Conservation (phyloP, 2,113 vertebrate species). For the Trichomycterus rosablanca region DNA sequence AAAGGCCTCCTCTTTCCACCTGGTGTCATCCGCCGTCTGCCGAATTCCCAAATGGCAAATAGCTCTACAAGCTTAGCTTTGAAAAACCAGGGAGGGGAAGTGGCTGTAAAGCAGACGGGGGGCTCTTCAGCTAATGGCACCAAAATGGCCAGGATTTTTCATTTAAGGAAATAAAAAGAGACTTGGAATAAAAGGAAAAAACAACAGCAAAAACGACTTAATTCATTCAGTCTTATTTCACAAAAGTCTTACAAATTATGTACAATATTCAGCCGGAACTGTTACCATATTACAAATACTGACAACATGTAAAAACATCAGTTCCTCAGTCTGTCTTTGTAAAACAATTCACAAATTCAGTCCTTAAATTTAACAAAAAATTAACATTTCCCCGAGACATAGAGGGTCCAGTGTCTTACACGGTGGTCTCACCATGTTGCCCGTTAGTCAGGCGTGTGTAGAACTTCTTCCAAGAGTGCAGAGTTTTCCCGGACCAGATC, state of each 20-base stretch:
- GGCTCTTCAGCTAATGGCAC: conserved; percentile 52
- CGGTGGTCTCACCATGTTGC: conserved; percentile 90
- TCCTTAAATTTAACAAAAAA: too few species aligned
- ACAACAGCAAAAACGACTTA: conserved; percentile 17
- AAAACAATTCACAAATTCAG: too few species aligned
- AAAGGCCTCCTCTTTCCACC: conserved; percentile 25
- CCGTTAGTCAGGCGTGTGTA: conserved; percentile 87
- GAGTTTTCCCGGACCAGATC: conserved; percentile 99
- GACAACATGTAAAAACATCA: conserved; percentile 8
- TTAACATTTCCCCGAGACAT: too few species aligned
- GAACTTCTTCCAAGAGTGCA: conserved; percentile 95
- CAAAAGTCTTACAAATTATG: too few species aligned
- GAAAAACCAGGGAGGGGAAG: conserved; percentile 34
- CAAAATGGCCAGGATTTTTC: conserved; percentile 48
- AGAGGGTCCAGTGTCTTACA: conserved; percentile 59
- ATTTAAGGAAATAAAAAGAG: conserved; percentile 29
- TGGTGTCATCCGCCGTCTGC: conserved; percentile 1
- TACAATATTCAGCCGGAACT: conserved; percentile 1
- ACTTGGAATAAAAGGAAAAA: conserved; percentile 26
- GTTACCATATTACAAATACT: conserved; percentile 21
- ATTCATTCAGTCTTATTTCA: neutral
- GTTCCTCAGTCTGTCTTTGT: conserved; percentile 3
- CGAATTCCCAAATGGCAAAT: conserved; percentile 62
- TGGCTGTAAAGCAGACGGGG: conserved; percentile 33
- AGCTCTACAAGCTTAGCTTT: conserved; percentile 58